Conservation (phyloP, 1,140 invertebrate genomes). For the Limonius californicus region DNA sequence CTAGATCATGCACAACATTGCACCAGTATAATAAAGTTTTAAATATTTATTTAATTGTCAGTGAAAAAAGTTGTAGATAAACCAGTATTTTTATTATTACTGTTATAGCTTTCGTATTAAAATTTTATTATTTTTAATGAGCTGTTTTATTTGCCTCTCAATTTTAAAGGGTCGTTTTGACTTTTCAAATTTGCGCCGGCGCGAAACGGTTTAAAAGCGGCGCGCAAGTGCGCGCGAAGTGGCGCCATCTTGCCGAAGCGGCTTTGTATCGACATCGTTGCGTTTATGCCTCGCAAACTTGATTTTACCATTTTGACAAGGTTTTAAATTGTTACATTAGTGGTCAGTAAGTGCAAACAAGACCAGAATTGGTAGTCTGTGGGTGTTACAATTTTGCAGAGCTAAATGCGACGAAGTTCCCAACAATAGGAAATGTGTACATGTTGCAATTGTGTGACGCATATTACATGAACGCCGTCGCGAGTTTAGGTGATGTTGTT, state of each 20-base stretch:
- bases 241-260: background rate
- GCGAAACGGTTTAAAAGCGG: background rate
- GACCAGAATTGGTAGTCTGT: too few species aligned
- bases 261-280: conserved; percentile 4
- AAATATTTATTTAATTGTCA: too few species aligned
- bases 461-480: conserved; percentile 19
- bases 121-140: too few species aligned
- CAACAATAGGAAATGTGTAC: background rate
- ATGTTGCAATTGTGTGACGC: conserved; percentile 20
- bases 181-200: background rate
- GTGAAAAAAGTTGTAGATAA: too few species aligned
- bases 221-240: background rate
- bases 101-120: too few species aligned
- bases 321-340: background rate
- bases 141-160: too few species aligned
- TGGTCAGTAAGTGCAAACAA: background rate
- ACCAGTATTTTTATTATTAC: too few species aligned
- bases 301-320: background rate
- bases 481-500: conserved; percentile 2
- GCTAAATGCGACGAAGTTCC: background rate
- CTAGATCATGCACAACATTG: too few species aligned
- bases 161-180: too few species aligned
- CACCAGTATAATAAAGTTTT: too few species aligned
- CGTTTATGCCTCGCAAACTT: background rate
- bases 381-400: background rate